Base-by-base conservation (phyloP, 2,888 invertebrate genomes). In the Phorcus lineatus region DNA sequence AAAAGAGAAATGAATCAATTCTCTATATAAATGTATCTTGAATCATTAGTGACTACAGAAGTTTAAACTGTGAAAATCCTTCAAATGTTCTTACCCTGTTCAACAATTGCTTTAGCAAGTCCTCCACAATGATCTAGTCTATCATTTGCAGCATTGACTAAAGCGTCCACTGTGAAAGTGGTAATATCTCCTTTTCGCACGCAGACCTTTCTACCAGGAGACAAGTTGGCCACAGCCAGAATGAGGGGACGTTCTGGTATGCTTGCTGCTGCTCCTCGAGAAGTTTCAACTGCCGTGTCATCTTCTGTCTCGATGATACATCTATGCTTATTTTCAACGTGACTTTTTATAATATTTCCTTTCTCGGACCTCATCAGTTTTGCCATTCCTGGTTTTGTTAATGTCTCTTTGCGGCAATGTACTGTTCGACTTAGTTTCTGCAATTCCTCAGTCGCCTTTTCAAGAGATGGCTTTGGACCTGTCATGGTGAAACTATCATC, bases 81-180 rank as follows among this genome's bases (percentile, higher is more conserved):
- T 47, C 47, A 13, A 24, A 19, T 19, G 1, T 13, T 24, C 40
- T 54, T 66, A 85, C 85, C 85, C 81, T 83, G 81, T 28, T 70
- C 57, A 11, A 82, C 40, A 66, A 86, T 83, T 19, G 55, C 75
- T 52, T 57, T 36, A 13, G 86, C 83, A 4, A 86, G 74, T 16
- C 86, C 86, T 62, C 84, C 84, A n/a, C 54, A 17, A 62, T 86
- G 84, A 19, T 80, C 24, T 3, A 86, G 54, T 19, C 75, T 74
- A n/a, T 28, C 80, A 62, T 86, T 86, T 36, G 86, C 83, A 28
- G 86, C 83, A 82, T 86, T 86, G 0, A 86, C 83, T 17, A 86
- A 81, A 7, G 77, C 86, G 78, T 82, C 83, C 2, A 66, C 81
- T n/a, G 67, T 54, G 24, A 57, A 31, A 22, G 70, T 47, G 40